Conservation (phyloP, 2,113 vertebrate genomes). For the Octodon degus region DNA sequence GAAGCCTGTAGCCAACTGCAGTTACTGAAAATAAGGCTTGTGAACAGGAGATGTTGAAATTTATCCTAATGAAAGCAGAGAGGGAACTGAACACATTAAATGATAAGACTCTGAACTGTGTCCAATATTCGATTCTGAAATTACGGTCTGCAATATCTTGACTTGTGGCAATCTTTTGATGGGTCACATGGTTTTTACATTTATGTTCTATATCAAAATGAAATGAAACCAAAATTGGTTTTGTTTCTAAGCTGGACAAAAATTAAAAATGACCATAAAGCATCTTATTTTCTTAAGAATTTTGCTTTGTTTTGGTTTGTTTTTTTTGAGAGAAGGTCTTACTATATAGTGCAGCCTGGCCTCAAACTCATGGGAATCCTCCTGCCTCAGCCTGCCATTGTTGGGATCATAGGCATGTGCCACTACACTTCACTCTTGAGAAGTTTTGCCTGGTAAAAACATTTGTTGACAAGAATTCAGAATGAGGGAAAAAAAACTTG, state of each 20-base stretch:
- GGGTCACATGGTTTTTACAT: background rate
- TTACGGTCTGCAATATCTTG: background rate
- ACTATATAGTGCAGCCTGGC: background rate
- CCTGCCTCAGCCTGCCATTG: background rate
- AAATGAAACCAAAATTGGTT: background rate
- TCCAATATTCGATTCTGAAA: slow-evolving; percentile 21
- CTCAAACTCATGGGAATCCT: background rate
- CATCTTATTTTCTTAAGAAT: slow-evolving; percentile 22
- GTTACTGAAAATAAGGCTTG: slow-evolving; percentile 10
- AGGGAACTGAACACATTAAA: background rate
- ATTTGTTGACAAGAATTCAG: slow-evolving; percentile 47
- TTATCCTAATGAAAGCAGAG: slow-evolving; percentile 29
- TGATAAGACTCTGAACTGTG: background rate
- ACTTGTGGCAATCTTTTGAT: background rate
- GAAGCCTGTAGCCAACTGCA: background rate
- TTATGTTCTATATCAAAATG: background rate
- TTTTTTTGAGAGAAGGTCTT: background rate
- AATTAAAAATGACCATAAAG: background rate
- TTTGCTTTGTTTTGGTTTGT: background rate
- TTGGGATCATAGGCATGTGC: background rate
- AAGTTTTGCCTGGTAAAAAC: slow-evolving; percentile 24
- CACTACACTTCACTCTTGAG: background rate
- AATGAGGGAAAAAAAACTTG: background rate
- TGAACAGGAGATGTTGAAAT: slow-evolving; percentile 1
- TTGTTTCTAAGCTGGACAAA: background rate